These are phyloP conservation scores for Petrolisthes manimaculis DNA, from an alignment of 2,888 invertebrate genomes.

Conservation along the genomic window DNA sequence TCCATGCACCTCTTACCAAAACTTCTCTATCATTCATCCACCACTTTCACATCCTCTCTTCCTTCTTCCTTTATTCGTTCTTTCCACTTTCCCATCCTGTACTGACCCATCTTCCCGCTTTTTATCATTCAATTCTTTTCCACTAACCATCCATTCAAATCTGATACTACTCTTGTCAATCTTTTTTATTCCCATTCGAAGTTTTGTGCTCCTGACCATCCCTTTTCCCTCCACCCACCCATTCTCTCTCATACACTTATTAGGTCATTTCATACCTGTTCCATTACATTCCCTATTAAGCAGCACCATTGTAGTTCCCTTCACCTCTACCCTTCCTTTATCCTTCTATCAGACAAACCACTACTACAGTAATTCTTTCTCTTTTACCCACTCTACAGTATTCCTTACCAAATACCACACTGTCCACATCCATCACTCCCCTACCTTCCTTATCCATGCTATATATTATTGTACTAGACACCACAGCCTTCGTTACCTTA, in stretches of 20 bases:
- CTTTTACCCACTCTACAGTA: not conserved
- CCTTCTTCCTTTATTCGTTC: not conserved
- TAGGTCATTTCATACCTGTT: too few species aligned
- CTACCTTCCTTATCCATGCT: not conserved
- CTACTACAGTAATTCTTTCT: slow-evolving; percentile 2
- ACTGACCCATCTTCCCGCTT: not conserved
- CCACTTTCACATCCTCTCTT: not conserved
- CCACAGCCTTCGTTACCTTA: not conserved
- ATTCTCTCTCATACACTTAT: too few species aligned
- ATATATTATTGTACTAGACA: not conserved
- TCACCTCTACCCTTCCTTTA: slow-evolving; percentile 11
- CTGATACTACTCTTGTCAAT: not conserved
- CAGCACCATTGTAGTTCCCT: too few species aligned
- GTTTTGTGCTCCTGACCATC: not conserved
- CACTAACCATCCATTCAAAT: not conserved
- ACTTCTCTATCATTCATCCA: not conserved
- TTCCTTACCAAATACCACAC: not conserved
- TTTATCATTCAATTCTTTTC: not conserved
- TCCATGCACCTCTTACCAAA: not conserved
- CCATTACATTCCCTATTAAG: too few species aligned
- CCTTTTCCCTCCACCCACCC: too few species aligned
- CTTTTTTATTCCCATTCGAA: not conserved
- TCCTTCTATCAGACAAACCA: slow-evolving; percentile 15
- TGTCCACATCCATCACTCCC: not conserved
- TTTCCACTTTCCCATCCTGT: not conserved